phyloP scores from a whole-genome alignment of 2,888 invertebrate genomes.

The Xylocampa areola region DNA sequence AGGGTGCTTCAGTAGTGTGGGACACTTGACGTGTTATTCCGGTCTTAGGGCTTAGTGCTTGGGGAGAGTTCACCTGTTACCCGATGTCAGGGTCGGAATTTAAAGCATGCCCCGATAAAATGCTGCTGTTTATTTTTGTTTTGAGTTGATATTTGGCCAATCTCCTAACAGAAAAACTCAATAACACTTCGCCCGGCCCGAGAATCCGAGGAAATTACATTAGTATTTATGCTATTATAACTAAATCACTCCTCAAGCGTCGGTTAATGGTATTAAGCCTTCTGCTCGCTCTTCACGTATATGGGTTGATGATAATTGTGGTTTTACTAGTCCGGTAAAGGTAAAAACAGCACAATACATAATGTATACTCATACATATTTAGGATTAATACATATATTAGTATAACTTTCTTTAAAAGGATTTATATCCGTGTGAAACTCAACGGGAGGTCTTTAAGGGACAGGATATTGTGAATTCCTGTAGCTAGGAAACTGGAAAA shows the following conservation, averaged over 20 bases:
- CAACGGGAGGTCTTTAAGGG: constrained; percentile 4
- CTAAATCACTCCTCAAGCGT: neutral
- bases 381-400: constrained; percentile 3
- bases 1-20: constrained; percentile 62
- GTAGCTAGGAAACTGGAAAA: neutral
- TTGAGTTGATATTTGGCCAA: neutral
- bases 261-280: constrained; percentile 6
- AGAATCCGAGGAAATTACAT: too few species aligned
- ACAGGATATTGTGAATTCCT: neutral
- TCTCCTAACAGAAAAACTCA: too few species aligned
- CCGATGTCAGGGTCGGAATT: constrained; percentile 27
- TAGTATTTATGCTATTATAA: too few species aligned
- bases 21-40: constrained; percentile 51
- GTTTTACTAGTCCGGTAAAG: constrained; percentile 15
- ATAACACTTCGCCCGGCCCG: too few species aligned
- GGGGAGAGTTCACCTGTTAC: constrained; percentile 56
- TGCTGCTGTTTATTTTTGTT: neutral
- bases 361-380: neutral
- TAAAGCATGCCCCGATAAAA: constrained; percentile 8
- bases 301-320: constrained; percentile 11
- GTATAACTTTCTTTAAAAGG: constrained; percentile 1
- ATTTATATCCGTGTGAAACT: constrained; percentile 11
- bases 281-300: constrained; percentile 1
- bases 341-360: constrained; percentile 16
- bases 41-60: constrained; percentile 25